Conservation (phyloP, 2,113 vertebrate genomes). For the Corvus cornix region DNA sequence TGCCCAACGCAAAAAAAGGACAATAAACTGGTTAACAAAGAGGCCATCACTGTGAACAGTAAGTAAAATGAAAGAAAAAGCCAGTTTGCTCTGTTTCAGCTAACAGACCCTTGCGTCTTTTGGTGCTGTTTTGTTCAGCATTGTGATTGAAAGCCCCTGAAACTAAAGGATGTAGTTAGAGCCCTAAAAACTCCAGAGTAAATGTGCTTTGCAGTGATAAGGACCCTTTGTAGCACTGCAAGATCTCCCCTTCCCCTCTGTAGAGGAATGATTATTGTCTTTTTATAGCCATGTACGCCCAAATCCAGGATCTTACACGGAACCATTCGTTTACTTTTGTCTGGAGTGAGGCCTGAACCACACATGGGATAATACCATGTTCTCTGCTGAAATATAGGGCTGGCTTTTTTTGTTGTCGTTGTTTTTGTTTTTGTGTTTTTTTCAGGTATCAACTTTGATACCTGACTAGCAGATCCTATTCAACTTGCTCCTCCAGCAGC, state of each 20-base stretch:
- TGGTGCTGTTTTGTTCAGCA: not conserved
- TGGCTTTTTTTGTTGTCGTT: not conserved
- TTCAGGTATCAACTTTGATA: not conserved
- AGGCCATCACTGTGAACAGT: not conserved
- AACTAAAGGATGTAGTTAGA: not conserved
- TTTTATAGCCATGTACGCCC: not conserved
- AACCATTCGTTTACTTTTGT: not conserved
- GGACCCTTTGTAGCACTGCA: not conserved
- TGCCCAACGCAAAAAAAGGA: not conserved
- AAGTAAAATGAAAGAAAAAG: not conserved
- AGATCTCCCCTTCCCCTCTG: not conserved
- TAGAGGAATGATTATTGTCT: not conserved
- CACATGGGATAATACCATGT: too few species aligned
- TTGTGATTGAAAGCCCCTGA: not conserved
- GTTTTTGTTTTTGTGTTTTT: not conserved
- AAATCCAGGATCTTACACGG: not conserved
- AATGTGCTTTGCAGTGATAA: not conserved
- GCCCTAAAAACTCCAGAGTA: not conserved
- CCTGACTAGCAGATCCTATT: not conserved
- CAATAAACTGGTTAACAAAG: not conserved
- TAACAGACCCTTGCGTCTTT: not conserved
- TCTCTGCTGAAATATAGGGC: not conserved
- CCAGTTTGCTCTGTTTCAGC: fast-evolving
- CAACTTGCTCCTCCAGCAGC: not conserved
- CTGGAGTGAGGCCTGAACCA: not conserved